phyloP scores from a whole-genome alignment of 2,888 invertebrate species.

The Tortrix viridana region DNA sequence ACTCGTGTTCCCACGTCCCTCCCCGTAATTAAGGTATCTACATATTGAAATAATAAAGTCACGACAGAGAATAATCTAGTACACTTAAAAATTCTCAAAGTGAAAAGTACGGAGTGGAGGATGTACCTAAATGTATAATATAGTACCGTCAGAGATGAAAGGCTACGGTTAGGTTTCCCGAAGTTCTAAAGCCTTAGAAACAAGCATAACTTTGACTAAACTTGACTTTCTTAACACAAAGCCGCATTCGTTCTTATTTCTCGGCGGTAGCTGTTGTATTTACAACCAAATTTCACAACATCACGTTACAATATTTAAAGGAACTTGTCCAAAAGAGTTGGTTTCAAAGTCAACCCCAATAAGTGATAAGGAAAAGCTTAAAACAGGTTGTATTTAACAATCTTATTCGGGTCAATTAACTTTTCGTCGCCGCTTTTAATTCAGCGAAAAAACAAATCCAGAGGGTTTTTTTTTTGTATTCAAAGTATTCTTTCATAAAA shows the following conservation, averaged over 20 bases:
- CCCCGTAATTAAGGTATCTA: slow-evolving; percentile 36
- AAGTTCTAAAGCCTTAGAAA: slow-evolving; percentile 71
- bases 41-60: slow-evolving; percentile 34
- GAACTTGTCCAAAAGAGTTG: no score
- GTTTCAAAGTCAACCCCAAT: no score
- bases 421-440: no score
- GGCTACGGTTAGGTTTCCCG: slow-evolving; percentile 60
- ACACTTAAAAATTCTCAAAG: slow-evolving; percentile 37
- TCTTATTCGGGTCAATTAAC: no score
- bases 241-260: slow-evolving; percentile 51
- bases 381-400: no score
- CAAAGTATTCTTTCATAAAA: no score
- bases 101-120: slow-evolving; percentile 31
- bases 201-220: slow-evolving; percentile 58
- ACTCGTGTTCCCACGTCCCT: slow-evolving; percentile 20
- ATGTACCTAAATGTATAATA: slow-evolving; percentile 50
- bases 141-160: slow-evolving; percentile 59
- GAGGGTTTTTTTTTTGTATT: no score
- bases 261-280: slow-evolving; percentile 52
- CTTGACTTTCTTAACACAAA: slow-evolving; percentile 60
- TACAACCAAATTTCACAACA: slow-evolving; percentile 36
- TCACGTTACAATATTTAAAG: not conserved
- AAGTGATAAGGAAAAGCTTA: no score
- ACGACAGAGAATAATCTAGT: slow-evolving; percentile 36
- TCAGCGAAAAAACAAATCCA: no score